These are phyloP conservation scores for Tachystola acroxantha DNA, from an alignment of 2,888 invertebrate species.

Conservation along the genomic window DNA sequence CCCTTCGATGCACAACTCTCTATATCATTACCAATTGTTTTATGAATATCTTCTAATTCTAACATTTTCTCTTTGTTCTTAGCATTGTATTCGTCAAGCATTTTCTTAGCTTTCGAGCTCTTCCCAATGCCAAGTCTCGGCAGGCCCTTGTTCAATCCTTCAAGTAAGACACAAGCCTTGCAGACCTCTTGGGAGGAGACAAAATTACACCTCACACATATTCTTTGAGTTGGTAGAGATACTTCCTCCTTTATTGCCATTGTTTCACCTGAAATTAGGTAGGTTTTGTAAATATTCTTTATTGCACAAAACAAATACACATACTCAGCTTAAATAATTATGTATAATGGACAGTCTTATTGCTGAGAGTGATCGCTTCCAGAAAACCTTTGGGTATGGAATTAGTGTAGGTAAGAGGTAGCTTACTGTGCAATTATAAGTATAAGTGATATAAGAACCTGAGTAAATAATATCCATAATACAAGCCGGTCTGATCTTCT, in stretches of 20 bases:
- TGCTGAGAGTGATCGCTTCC: too few relatives aligned
- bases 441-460: slow-evolving; percentile 59
- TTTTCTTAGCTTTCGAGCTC: slow-evolving; percentile 86
- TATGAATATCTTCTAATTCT: slow-evolving; percentile 30
- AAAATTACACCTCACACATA: slow-evolving; percentile 92
- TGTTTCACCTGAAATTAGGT: slow-evolving; percentile 89
- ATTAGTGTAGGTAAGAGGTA: too few relatives aligned
- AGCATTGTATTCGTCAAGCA: slow-evolving; percentile 76
- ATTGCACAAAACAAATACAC: too few relatives aligned
- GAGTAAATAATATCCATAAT: slow-evolving; percentile 97
- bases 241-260: slow-evolving; percentile 89
- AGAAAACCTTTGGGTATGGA: too few relatives aligned
- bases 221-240: slow-evolving; percentile 88
- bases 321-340: too few relatives aligned
- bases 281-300: too few relatives aligned
- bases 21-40: slow-evolving; percentile 17
- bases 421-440: too few relatives aligned
- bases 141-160: slow-evolving; percentile 95
- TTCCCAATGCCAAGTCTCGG: slow-evolving; percentile 95
- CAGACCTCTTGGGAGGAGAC: slow-evolving; percentile 95
- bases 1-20: slow-evolving; percentile 22
- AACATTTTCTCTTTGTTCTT: slow-evolving; percentile 18
- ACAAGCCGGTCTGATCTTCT: slow-evolving; percentile 92
- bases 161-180: slow-evolving; percentile 96
- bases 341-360: too few relatives aligned